phyloP scores from a whole-genome alignment of 2,797 vertebrate genomes.

The Mormyrops attenuatus region DNA sequence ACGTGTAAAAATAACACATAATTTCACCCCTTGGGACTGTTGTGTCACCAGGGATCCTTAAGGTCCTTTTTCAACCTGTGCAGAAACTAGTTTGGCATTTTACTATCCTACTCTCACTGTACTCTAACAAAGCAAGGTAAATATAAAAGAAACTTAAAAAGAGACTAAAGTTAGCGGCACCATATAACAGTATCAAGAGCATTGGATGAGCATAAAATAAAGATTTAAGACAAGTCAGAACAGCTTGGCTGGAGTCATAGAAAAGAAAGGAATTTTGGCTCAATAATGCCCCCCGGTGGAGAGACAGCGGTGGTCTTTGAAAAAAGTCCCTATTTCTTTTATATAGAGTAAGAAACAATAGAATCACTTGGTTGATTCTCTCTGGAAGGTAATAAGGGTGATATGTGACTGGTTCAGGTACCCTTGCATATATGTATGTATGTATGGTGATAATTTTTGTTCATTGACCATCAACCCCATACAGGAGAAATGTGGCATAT shows the following conservation, averaged over 20 bases:
- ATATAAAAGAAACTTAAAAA: background rate
- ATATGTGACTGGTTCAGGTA: background rate
- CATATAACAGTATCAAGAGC: constrained; percentile 62
- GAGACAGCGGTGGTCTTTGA: constrained; percentile 65
- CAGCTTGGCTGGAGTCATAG: constrained; percentile 36
- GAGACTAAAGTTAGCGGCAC: background rate
- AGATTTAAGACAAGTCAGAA: constrained; percentile 55
- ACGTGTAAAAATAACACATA: background rate
- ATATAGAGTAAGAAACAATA: background rate
- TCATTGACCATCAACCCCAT: background rate
- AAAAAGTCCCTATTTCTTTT: constrained; percentile 38
- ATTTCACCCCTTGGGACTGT: background rate
- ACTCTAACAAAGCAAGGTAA: background rate
- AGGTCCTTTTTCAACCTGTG: background rate
- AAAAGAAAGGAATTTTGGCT: background rate
- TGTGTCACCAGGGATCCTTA: background rate
- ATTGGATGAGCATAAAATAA: constrained; percentile 50
- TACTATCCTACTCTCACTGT: background rate
- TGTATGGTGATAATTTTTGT: background rate
- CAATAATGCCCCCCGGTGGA: constrained; percentile 52
- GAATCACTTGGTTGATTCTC: background rate
- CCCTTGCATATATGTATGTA: background rate
- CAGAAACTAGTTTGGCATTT: background rate
- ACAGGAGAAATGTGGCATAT: background rate
- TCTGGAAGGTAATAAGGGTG: constrained; percentile 44